phyloP scores from a whole-genome alignment of 2,888 invertebrate genomes.

The Syritta pipiens region DNA sequence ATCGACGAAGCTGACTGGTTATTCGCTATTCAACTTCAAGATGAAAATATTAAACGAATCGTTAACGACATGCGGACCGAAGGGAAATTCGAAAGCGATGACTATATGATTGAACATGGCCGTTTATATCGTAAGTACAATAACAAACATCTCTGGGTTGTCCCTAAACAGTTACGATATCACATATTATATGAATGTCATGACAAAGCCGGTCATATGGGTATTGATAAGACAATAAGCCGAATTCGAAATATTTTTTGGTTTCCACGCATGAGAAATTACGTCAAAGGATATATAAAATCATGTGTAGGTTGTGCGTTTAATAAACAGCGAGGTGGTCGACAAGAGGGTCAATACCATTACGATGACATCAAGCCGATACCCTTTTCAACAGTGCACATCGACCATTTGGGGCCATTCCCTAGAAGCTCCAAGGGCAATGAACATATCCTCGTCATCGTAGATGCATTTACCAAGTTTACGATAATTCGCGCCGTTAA shows the following conservation, averaged over 20 bases:
- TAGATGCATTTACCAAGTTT: constrained; percentile 54
- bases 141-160: constrained; percentile 28
- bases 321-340: constrained; percentile 71
- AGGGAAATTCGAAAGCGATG: not conserved
- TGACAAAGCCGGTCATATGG: constrained; percentile 61
- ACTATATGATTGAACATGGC: not conserved
- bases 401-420: constrained; percentile 26
- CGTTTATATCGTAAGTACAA: not conserved
- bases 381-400: constrained; percentile 7
- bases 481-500: constrained; percentile 31
- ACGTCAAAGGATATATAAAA: constrained; percentile 75
- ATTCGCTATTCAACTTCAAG: not conserved
- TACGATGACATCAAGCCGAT: constrained; percentile 25
- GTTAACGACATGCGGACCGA: not conserved
- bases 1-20: not conserved
- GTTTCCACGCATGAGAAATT: constrained; percentile 76
- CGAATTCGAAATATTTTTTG: constrained; percentile 74
- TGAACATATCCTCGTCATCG: constrained; percentile 35
- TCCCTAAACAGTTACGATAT: constrained; percentile 24
- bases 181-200: constrained; percentile 29
- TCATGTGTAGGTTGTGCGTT: constrained; percentile 72
- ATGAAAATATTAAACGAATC: not conserved
- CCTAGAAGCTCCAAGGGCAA: constrained; percentile 38
- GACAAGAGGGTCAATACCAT: constrained; percentile 48
- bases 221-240: constrained; percentile 69